A percentile compares a stretch with the other conserved stretches of the same genome.
These are phyloP conservation scores for Cryptoblepharus egeriae DNA, from an alignment of 2,797 vertebrate species.

Conservation along the genomic window DNA sequence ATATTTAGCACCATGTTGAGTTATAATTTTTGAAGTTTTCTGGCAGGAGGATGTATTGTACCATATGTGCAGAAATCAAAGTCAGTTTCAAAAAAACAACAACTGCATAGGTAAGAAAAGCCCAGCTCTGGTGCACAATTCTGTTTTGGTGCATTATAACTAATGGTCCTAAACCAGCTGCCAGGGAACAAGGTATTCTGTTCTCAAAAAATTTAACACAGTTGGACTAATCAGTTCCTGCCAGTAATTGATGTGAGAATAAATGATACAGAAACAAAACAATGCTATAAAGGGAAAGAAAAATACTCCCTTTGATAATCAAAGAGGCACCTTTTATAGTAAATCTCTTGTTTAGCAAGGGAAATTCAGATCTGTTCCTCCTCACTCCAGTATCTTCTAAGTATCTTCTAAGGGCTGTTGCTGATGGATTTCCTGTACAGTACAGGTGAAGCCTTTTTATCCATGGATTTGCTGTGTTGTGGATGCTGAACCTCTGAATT, in stretches of 20 bases:
- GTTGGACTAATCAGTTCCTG: background rate
- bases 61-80: slow-evolving; percentile 56
- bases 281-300: background rate
- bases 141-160: background rate
- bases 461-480: no score
- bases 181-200: background rate
- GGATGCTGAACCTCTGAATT: no score
- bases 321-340: no score
- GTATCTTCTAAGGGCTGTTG: no score
- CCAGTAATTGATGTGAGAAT: background rate
- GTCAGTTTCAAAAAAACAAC: slow-evolving; percentile 8
- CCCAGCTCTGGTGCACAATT: background rate
- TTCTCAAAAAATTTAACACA: background rate
- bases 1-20: slow-evolving; percentile 50
- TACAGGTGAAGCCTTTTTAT: no score
- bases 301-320: background rate
- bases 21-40: slow-evolving; percentile 52
- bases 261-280: background rate
- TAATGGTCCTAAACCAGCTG: background rate
- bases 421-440: no score
- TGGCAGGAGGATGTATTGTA: slow-evolving; percentile 66
- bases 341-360: no score
- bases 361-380: no score
- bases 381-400: no score
- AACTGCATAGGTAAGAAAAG: background rate